These are phyloP conservation scores for Pedetes capensis DNA, from an alignment of 2,113 vertebrate species.

Conservation along the genomic window DNA sequence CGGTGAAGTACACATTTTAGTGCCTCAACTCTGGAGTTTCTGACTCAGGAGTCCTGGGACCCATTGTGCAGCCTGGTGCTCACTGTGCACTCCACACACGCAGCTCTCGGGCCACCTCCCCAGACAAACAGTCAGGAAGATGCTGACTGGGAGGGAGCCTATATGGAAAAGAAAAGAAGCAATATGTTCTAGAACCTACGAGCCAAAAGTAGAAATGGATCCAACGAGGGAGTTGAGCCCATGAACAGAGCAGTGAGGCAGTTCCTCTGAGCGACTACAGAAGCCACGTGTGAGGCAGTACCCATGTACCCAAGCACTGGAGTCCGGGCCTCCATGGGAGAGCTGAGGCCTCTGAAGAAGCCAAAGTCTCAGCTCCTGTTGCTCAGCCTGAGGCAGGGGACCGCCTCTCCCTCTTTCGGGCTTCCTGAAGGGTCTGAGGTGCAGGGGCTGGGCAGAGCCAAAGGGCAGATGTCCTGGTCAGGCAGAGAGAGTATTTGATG, in stretches of 20 bases:
- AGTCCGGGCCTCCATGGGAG: too few species aligned
- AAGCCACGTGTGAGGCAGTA: accelerated
- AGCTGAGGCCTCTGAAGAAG: background rate
- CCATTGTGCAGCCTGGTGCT: background rate
- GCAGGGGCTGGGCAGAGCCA: background rate
- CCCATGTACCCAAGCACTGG: background rate
- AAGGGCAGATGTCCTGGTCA: background rate
- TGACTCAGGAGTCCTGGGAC: background rate
- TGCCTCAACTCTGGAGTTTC: background rate
- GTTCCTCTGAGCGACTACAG: background rate
- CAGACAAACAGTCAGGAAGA: background rate
- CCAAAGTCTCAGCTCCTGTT: too few species aligned
- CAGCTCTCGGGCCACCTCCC: too few species aligned
- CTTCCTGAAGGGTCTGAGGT: background rate
- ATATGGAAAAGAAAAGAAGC: background rate
- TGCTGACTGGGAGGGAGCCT: background rate
- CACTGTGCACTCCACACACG: too few species aligned
- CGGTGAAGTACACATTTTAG: background rate
- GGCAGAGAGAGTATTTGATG: background rate
- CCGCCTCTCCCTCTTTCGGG: background rate
- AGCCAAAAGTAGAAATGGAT: background rate
- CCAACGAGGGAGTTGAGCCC: background rate
- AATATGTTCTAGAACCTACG: background rate
- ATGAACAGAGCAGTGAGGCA: accelerated
- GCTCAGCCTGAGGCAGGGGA: background rate